These are phyloP conservation scores for Trinectes maculatus DNA, from an alignment of 2,113 vertebrate genomes.

Conservation along the genomic window DNA sequence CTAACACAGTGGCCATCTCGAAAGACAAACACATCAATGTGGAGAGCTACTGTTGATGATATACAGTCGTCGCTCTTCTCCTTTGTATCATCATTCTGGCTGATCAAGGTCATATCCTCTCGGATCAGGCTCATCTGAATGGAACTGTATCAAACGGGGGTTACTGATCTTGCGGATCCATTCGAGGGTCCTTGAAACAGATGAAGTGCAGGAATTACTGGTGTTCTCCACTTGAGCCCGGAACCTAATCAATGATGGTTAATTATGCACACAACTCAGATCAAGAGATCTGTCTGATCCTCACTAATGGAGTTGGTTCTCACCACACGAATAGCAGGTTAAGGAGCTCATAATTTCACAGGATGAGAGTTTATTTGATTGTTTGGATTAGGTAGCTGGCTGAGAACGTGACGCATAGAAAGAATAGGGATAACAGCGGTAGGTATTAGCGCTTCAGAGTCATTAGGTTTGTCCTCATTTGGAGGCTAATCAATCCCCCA, in stretches of 20 bases:
- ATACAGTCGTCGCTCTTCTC: background rate
- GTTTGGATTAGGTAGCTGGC: constrained; percentile 1
- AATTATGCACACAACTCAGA: constrained; percentile 57
- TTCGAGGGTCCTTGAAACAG: constrained; percentile 20
- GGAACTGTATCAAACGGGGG: constrained; percentile 1
- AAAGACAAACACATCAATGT: background rate
- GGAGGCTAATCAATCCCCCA: constrained; percentile 42
- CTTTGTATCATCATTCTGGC: background rate
- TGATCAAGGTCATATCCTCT: background rate
- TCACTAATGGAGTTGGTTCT: constrained; percentile 50
- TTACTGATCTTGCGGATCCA: constrained; percentile 3
- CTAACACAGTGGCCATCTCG: background rate
- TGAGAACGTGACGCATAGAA: background rate
- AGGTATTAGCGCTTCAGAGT: constrained; percentile 11
- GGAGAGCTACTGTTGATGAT: background rate
- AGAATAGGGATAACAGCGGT: background rate
- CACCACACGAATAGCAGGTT: constrained; percentile 52
- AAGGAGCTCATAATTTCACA: constrained; percentile 48
- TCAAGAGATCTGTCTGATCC: constrained; percentile 57
- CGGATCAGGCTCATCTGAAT: background rate
- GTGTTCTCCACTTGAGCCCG: constrained; percentile 27
- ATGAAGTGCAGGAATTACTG: background rate
- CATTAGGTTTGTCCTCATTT: constrained; percentile 11
- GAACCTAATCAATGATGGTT: constrained; percentile 54
- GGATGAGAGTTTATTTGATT: constrained; percentile 58